Base-by-base conservation (phyloP, 2,888 invertebrate species). In the Drosophila phalerata region DNA sequence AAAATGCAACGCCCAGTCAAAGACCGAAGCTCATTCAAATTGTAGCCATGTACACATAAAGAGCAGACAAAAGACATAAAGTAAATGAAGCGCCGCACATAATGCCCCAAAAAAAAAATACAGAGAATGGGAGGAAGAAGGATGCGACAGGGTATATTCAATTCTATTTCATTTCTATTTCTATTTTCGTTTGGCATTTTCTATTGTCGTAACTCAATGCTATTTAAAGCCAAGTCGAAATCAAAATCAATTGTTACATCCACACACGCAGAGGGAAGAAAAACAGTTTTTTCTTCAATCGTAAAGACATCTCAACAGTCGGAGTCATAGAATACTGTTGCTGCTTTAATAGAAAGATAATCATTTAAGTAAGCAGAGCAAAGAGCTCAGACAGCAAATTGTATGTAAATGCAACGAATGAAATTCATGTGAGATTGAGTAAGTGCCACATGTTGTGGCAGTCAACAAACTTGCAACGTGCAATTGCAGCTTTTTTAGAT, bases 31-130 rank as follows among this genome's bases (percentile, higher is more conserved):
- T 72, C 83, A 84, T 84, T 84, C 83, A 85, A 85, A 81, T 85
- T 70, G 79, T 73, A 55, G 66, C 79, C 66, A 68, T 61, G 69
- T 67, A 49, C 60, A 51, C 63, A 85, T 74, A 69, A 78, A 68
- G 55, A 75, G 78, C 84, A 85, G 84, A 85, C 84, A 85, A 85
- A 85, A 78, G 77, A 73, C 80, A 85, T 85, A 79, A 84, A 84
- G 79, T 84, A 85, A 85, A 85, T 85, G 84, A 85, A 85, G 84
- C 84, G 84, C 80, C 78, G 52, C 72, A 77, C 69, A 73, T 77
- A 73, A 81, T 72, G 68, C 51, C 48, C 48, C 25, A 47, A 56
- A 47, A 61, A 70, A 45, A 49, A 47, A 25, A 52, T 11, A 48
- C 6, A 13, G 15, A 17, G 55, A 56, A 10, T 10, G 17, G 30